These are phyloP conservation scores for Trichopria drosophilae DNA, from an alignment of 2,888 invertebrate genomes.

Conservation along the genomic window DNA sequence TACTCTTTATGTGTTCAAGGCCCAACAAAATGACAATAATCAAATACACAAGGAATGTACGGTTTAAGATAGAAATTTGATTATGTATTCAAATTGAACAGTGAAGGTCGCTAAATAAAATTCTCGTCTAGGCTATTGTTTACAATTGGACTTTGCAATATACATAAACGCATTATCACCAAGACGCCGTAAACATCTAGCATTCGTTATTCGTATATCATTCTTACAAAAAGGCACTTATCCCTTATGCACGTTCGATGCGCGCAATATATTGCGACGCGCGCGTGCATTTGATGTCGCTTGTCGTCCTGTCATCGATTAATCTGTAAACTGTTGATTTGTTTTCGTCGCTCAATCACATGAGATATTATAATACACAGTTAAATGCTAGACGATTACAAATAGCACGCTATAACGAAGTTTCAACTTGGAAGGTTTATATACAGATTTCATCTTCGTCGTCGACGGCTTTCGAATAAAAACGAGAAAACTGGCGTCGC, in stretches of 20 bases:
- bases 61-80: constrained; percentile 28
- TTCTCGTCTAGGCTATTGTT: constrained; percentile 25
- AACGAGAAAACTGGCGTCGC: too few relatives aligned
- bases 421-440: constrained; percentile 43
- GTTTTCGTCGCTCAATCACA: constrained; percentile 40
- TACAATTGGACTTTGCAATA: too few relatives aligned
- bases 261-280: constrained; percentile 20
- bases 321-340: constrained; percentile 24
- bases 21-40: constrained; percentile 23
- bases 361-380: constrained; percentile 41
- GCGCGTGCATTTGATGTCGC: constrained; percentile 21
- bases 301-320: too few relatives aligned
- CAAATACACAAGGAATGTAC: constrained; percentile 30
- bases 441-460: too few relatives aligned
- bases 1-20: constrained; percentile 19
- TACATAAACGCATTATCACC: too few relatives aligned
- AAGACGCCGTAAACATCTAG: constrained; percentile 27
- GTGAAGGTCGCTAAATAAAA: constrained; percentile 22
- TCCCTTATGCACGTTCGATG: constrained; percentile 32
- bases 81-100: constrained; percentile 28
- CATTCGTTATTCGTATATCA: constrained; percentile 31
- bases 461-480: too few relatives aligned
- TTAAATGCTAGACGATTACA: constrained; percentile 41
- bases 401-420: constrained; percentile 40
- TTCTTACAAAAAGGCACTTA: constrained; percentile 40